Evolutionary conservation across 1,140 invertebrate species (phyloP).

Genomic region (Heliothis virescens): DNA sequence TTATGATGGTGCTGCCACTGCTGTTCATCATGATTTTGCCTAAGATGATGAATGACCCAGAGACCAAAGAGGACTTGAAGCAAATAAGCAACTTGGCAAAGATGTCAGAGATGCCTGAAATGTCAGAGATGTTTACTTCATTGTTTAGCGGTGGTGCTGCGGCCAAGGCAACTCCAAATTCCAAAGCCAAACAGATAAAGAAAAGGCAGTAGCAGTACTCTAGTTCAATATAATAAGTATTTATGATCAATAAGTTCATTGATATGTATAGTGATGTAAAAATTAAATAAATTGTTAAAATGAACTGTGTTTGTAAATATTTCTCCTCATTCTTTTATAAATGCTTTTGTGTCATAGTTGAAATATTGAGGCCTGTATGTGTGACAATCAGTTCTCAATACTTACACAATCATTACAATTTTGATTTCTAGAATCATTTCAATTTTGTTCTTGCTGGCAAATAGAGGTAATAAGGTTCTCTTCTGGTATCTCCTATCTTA

Average conservation of each 20-base stretch:
- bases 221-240: conserved; percentile 51
- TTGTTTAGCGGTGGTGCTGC: conserved; percentile 89
- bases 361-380: not conserved
- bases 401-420: too few species aligned
- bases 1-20: conserved; percentile 98
- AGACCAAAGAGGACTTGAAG: conserved; percentile 97
- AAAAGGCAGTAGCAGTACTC: conserved; percentile 87
- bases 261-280: conserved; percentile 41
- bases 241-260: conserved; percentile 51
- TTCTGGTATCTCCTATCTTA: too few species aligned
- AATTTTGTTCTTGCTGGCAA: too few species aligned
- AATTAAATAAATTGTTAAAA: conserved; percentile 46
- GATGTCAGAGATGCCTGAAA: conserved; percentile 95
- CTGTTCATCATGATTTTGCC: conserved; percentile 97
- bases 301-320: conserved; percentile 22
- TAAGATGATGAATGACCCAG: conserved; percentile 98
- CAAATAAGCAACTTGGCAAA: conserved; percentile 92
- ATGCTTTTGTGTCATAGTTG: not conserved
- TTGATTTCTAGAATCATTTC: too few species aligned
- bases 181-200: conserved; percentile 89
- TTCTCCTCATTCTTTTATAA: too few species aligned
- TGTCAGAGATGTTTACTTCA: conserved; percentile 95
- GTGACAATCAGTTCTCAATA: too few species aligned
- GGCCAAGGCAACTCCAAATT: conserved; percentile 84
- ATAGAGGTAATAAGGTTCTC: too few species aligned